Base-by-base conservation (phyloP, 2,888 invertebrate genomes). In the Creontiades dilutus region DNA sequence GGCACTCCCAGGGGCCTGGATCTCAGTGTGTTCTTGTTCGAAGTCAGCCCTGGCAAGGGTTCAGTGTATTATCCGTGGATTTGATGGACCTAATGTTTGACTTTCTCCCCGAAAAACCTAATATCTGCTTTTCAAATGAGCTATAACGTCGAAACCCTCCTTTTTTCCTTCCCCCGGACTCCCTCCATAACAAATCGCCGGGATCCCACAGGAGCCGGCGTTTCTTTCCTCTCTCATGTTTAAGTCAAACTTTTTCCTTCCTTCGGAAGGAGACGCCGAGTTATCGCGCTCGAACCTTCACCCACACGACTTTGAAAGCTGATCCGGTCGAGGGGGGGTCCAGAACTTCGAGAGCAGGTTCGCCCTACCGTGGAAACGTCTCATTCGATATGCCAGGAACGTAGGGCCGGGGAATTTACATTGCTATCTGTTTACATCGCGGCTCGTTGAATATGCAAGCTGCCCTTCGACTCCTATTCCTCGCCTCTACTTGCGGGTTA, bases 401-500 rank as follows among this genome's bases (percentile, higher is more conserved):
- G 82, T 82, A 82, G 47, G 47, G 82, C 78, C 47, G 57, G 68
- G 68, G 75, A 86, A 86, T 86, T 86, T 86, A 86, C 86, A 86
- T 86, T 75, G 68, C 75, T 86, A 86, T 75, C 86, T 86, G 86
- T 86, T 86, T 86, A 86, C 86, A 86, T 86, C 47, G 86, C 68
- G 86, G 61, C 46, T 86, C 86, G 86, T 75, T 86, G 86, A 86
- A 86, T 86, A 86, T 86, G 86, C 86, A 86, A 75, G 85, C 85
- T 85, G 47, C 78, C 78, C 52, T 82, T 48, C 46, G 46, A n/a
- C 46, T 19, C 46, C 76, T 13, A 27, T 27, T 27, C 76, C 76
- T 27, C 27, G 37, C 37, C 46, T 12, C 78, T 80, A 37, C 46
- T 61, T 46, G 52, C 61, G 37, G 85, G 85, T 61, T 57, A 61